Percentiles rank a stretch among this genome's conserved stretches.
Conservation (phyloP, 2,113 vertebrate genomes). For the Burhinus oedicnemus region DNA sequence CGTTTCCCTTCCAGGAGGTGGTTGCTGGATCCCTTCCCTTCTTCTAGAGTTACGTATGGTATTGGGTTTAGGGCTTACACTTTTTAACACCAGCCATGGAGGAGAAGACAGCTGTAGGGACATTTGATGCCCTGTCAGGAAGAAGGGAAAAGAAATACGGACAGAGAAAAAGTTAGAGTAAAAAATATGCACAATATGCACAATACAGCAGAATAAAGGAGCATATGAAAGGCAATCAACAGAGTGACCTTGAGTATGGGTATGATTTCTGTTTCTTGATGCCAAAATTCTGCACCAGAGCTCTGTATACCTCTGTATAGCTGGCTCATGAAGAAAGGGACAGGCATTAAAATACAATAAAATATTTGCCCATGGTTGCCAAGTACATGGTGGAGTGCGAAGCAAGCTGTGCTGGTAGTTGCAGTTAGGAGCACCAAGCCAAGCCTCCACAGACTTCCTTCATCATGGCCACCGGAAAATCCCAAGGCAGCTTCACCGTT, state of each 20-base stretch:
- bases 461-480: background rate
- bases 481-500: background rate
- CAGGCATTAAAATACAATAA: background rate
- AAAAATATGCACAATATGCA: background rate
- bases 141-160: background rate
- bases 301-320: background rate
- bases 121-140: background rate
- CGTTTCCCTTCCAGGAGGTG: background rate
- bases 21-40: background rate
- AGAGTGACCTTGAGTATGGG: background rate
- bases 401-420: background rate
- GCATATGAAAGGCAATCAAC: background rate
- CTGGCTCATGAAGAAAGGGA: background rate
- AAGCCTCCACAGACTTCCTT: background rate
- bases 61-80: background rate
- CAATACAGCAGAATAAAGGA: background rate
- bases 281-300: background rate
- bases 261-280: background rate
- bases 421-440: background rate
- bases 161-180: background rate
- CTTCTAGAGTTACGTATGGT: background rate
- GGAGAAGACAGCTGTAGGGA: background rate
- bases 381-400: background rate
- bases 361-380: background rate
- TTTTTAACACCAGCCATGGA: background rate